Evolutionary conservation across 2,797 vertebrate genomes (phyloP), one percentile per base, ranked within the genome.

Genomic region (Takifugu ocellatus): DNA sequence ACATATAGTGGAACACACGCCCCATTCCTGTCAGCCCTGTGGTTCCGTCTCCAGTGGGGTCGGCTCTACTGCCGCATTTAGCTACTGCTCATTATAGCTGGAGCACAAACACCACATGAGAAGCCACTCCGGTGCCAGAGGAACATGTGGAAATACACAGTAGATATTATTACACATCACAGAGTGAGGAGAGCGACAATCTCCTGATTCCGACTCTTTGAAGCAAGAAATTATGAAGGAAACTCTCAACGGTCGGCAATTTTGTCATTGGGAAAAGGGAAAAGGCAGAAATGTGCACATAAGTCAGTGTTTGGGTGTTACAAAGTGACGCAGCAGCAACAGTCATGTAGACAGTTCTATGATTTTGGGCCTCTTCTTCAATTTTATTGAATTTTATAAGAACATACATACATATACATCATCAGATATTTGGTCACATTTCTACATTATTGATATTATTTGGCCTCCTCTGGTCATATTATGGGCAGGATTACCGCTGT

Each of bases 241-340:
- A 72, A 76, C 80, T 75, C 63, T 70, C 78, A 49, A 42, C 50
- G 79, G 71, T 63, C 60, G 63, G 81, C 83, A 64, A 84, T 81
- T 84, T 82, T 51, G 74, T 60, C 56, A 69, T 70, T 85, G 21
- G 21, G 21, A 21, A 21, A 21, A 21, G 21, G 21, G 21, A 21
- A 21, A 21, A 21, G 21, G 21, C 21, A 21, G 21, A 21, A 21
- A 21, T 21, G 21, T 21, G 21, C 21, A 21, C 21, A 21, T 21
- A 21, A 21, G 21, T 21, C 21, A 21, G 21, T 21, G 21, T 21
- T 21, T 21, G 21, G 21, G 21, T 21, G 21, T 21, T 21, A 21
- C 21, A 21, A 21, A 21, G 21, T 21, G 21, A 21, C 21, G 21
- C 21, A 21, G 21, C 21, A 21, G 21, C 21, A 21, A 21, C 21